Conservation (phyloP, 2,797 vertebrate species). For the Peromyscus eremicus region DNA sequence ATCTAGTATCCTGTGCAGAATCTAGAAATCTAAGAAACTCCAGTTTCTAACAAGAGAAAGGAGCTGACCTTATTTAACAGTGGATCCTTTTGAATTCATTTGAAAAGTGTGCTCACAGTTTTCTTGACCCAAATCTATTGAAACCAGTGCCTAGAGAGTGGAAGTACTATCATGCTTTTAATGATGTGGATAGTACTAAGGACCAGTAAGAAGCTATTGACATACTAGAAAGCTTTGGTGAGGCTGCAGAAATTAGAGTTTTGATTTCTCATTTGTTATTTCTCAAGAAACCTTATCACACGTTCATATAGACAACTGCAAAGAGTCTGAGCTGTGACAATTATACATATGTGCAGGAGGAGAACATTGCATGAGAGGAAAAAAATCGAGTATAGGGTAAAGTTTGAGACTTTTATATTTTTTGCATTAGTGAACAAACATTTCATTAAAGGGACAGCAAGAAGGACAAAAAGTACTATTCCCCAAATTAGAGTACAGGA, state of each 20-base stretch:
- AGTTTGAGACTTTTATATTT: background rate
- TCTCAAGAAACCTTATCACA: background rate
- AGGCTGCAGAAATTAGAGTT: background rate
- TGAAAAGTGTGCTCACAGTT: background rate
- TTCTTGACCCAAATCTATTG: background rate
- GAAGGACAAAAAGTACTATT: background rate
- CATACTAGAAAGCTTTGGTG: background rate
- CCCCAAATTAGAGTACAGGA: background rate
- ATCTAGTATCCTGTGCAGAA: background rate
- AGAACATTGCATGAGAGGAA: fast-evolving
- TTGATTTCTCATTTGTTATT: background rate
- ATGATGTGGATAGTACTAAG: background rate
- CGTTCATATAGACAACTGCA: background rate
- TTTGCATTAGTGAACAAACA: background rate
- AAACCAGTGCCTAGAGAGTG: background rate
- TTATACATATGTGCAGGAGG: background rate
- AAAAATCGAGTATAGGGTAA: background rate
- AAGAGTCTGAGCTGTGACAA: fast-evolving
- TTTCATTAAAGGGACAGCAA: background rate
- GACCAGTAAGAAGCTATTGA: background rate
- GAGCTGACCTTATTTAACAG: background rate
- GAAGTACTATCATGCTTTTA: background rate
- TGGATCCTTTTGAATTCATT: background rate
- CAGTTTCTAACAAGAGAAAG: background rate
- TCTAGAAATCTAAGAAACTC: background rate